phyloP scores from a whole-genome alignment of 2,797 vertebrate genomes.

The Fistularia tabacaria region DNA sequence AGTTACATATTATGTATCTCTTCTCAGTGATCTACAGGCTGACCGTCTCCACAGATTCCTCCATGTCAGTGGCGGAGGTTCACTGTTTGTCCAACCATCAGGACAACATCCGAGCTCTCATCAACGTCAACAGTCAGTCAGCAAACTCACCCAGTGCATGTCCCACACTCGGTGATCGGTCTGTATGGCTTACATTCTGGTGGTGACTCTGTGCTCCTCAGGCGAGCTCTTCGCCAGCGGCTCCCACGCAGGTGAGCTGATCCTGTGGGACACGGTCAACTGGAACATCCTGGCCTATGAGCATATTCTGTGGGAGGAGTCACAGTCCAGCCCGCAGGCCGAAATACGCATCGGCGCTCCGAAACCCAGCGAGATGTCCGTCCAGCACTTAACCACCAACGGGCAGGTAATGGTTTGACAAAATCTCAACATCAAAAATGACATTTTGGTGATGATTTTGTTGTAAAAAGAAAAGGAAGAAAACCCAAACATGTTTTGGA shows the following conservation, averaged over 20 bases:
- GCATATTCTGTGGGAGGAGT: slow-evolving; percentile 85
- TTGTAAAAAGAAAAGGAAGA: too few relatives aligned
- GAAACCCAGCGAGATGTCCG: slow-evolving; percentile 84
- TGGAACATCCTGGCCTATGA: slow-evolving; percentile 84
- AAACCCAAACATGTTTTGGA: too few relatives aligned
- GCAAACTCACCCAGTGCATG: background rate
- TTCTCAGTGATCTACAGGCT: slow-evolving; percentile 87
- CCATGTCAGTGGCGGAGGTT: slow-evolving; percentile 57
- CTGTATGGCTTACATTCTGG: background rate
- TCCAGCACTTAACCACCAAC: slow-evolving; percentile 87
- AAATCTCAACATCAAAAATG: background rate
- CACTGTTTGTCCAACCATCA: slow-evolving; percentile 84
- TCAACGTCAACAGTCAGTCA: slow-evolving; percentile 82
- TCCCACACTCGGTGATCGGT: too few relatives aligned
- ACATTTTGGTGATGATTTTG: background rate
- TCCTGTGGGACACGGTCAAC: slow-evolving; percentile 87
- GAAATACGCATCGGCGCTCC: slow-evolving; percentile 82
- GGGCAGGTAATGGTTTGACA: slow-evolving; percentile 76
- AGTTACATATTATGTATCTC: background rate
- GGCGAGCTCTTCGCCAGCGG: slow-evolving; percentile 86
- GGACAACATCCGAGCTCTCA: slow-evolving; percentile 87
- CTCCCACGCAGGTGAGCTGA: slow-evolving; percentile 88
- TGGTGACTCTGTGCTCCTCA: slow-evolving; percentile 42
- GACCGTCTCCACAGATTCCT: slow-evolving; percentile 51
- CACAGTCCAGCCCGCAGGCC: slow-evolving; percentile 69